A percentile compares a stretch with the other conserved stretches of the same genome.
Conservation (phyloP, 2,113 vertebrate genomes). For the Brienomyrus longianalis region DNA sequence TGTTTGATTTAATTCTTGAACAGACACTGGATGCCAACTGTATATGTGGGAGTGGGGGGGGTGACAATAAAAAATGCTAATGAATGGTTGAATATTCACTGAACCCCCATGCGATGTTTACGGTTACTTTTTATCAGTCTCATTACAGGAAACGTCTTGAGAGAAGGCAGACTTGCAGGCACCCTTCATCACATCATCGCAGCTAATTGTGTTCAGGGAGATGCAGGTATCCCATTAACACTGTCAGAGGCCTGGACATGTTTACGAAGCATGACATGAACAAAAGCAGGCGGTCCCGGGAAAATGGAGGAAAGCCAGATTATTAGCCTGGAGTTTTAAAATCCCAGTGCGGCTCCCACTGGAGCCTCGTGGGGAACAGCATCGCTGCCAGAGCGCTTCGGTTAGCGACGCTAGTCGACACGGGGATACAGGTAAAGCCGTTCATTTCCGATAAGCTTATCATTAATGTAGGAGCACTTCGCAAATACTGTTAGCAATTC, state of each 20-base stretch:
- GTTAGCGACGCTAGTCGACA: too few species aligned
- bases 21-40: not conserved
- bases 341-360: not conserved
- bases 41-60: not conserved
- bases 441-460: not conserved
- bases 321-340: slow-evolving; percentile 19
- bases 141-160: slow-evolving; percentile 15
- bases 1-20: not conserved
- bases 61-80: not conserved
- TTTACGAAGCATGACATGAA: slow-evolving; percentile 15
- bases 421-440: not conserved
- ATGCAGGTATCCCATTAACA: slow-evolving; percentile 20
- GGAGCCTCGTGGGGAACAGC: not conserved
- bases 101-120: not conserved
- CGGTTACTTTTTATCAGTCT: slow-evolving; percentile 8
- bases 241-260: slow-evolving; percentile 4
- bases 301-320: slow-evolving; percentile 15
- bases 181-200: not conserved
- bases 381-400: not conserved
- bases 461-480: not conserved
- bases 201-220: slow-evolving; percentile 13
- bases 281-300: not conserved
- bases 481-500: not conserved
- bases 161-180: not conserved
- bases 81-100: not conserved